Conservation (phyloP, 1,140 invertebrate genomes). For the Drosophila burlai region DNA sequence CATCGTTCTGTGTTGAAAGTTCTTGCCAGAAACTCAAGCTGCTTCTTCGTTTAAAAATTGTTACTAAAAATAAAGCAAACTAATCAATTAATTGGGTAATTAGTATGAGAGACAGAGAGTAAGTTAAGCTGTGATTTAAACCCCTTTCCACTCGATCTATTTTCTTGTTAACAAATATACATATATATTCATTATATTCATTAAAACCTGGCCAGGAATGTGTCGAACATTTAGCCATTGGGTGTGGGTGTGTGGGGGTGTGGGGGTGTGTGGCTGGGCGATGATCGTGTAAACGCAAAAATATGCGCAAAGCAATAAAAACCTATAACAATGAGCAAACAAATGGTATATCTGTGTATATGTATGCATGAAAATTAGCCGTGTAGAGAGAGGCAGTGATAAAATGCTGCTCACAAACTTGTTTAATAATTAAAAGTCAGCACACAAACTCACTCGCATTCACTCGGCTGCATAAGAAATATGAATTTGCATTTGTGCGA, state of each 20-base stretch:
- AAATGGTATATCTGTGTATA: constrained; percentile 62
- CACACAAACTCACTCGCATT: constrained; percentile 11
- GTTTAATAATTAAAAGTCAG: constrained; percentile 78
- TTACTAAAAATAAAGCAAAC: neutral
- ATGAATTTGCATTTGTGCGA: constrained; percentile 53
- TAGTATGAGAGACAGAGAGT: too few relatives aligned
- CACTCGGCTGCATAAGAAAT: constrained; percentile 16
- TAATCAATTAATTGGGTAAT: neutral
- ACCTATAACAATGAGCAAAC: constrained; percentile 74
- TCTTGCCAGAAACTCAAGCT: neutral
- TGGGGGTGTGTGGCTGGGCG: constrained; percentile 4
- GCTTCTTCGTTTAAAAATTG: neutral
- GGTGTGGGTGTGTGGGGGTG: constrained; percentile 21
- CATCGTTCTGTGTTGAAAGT: neutral
- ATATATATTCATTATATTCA: too few relatives aligned
- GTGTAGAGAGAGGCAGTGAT: constrained; percentile 56
- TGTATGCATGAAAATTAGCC: constrained; percentile 69
- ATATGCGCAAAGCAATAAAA: constrained; percentile 73
- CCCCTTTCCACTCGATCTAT: too few relatives aligned
- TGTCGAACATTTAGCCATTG: constrained; percentile 44
- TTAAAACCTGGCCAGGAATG: constrained; percentile 13
- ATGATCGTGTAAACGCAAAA: constrained; percentile 80
- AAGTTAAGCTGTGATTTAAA: too few relatives aligned
- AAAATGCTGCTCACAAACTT: constrained; percentile 73
- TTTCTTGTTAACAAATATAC: too few relatives aligned